Evolutionary conservation across 2,888 invertebrate species (phyloP).

Genomic region (Neoitamus cyanurus): DNA sequence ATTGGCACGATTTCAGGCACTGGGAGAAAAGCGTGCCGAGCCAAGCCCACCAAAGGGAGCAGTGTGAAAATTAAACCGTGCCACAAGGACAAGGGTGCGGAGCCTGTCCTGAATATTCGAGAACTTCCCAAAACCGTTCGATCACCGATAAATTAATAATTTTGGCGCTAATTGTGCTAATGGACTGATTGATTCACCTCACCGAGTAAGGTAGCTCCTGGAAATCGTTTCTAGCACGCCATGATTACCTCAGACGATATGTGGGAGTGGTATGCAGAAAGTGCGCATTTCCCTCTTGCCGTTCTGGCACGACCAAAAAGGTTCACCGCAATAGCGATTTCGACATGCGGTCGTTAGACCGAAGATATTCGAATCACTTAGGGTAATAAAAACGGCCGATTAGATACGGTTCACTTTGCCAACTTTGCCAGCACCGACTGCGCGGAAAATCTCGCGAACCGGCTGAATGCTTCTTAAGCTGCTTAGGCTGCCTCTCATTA

Average conservation of each 20-base stretch:
- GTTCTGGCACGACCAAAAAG: not conserved
- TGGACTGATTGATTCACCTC: slow-evolving; percentile 8
- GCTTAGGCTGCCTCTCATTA: not conserved
- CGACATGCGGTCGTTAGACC: slow-evolving; percentile 5
- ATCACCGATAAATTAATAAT: slow-evolving; percentile 3
- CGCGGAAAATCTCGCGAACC: too few species aligned
- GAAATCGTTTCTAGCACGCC: not conserved
- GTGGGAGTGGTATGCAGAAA: slow-evolving; percentile 33
- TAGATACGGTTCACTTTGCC: slow-evolving; percentile 10
- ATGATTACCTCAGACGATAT: slow-evolving; percentile 1
- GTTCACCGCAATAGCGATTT: not conserved
- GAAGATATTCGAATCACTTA: slow-evolving; percentile 3
- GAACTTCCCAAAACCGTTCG: not conserved
- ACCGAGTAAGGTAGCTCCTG: not conserved
- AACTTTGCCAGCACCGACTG: not conserved
- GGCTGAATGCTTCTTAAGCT: too few species aligned
- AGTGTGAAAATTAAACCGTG: not conserved
- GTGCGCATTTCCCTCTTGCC: not conserved
- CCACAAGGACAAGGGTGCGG: not conserved
- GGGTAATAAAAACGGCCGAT: slow-evolving; percentile 25
- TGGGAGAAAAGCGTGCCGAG: not conserved
- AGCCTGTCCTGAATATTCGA: not conserved
- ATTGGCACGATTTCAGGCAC: not conserved
- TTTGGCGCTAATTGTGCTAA: slow-evolving; percentile 20
- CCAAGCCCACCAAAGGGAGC: not conserved